Base-by-base conservation (phyloP, 2,113 vertebrate genomes). In the Anarrhichthys ocellatus region DNA sequence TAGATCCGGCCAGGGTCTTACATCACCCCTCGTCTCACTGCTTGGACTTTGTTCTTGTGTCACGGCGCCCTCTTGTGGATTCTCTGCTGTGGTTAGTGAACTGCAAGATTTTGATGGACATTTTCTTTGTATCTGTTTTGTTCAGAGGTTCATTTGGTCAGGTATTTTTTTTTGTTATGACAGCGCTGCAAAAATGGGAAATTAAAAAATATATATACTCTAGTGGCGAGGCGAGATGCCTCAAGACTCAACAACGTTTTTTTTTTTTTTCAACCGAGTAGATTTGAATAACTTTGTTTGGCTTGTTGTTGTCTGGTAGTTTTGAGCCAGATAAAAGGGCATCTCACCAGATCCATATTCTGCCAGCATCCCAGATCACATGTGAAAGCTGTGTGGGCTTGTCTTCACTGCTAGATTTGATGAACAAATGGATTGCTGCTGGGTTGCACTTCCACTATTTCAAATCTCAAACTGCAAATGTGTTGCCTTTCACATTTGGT, bases 51-150 rank as follows among this genome's bases (percentile, higher is more conserved):
- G 36, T 65, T 42, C 64, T 83, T 83, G 27, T 85, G 64, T 75
- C 81, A 36, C 36, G 84, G 29, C 11, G 50, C 88, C 91, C 79
- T 76, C 92, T 89, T n/a, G 84, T 89, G 91, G 88, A 34, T 61
- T 20, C 0, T 66, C 22, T 59, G 20, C n/a, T 66, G 32, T 29
- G 2, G 40, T 54, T 34, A 9, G 4, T 32, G 44, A 6, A 9
- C n/a, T 5, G 22, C 40, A 66, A 2, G 2, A 29, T 44, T 40
- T 69, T 2, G 6, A 42, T 54, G 8, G 34, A 29, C 3, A 7
- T 32, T 8, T 13, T 8, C 20, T 32, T 2, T 6, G 22, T 5
- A 15, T 68, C 9, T 42, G n/a, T 34, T 15, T 13, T 34, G 15
- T 58, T 58, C 8, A 40, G 18, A 20, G 24, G 29, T n/a, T 54